Percentiles rank a stretch among this genome's conserved stretches.
phyloP scores from a whole-genome alignment of 2,888 invertebrate species.

The Agriopis aurantiaria region DNA sequence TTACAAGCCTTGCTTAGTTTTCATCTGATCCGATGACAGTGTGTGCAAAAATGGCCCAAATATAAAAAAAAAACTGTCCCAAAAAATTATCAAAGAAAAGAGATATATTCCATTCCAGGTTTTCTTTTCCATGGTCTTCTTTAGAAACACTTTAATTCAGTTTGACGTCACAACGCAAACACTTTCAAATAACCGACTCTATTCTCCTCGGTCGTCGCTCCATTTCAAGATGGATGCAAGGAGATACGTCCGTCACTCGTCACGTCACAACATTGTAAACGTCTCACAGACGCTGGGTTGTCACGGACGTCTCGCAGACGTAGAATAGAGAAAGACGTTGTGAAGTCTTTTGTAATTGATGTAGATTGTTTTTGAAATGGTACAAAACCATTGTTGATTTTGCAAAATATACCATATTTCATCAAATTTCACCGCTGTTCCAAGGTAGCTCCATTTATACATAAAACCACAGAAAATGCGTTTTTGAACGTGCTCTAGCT shows the following conservation, averaged over 20 bases:
- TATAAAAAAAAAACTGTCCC: too few species aligned
- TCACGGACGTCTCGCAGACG: not conserved
- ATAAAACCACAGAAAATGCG: too few species aligned
- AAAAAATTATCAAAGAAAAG: too few species aligned
- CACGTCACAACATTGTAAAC: slow-evolving; percentile 21
- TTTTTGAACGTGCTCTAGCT: too few species aligned
- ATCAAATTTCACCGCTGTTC: not conserved
- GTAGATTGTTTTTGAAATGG: not conserved
- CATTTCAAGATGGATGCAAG: slow-evolving; percentile 22
- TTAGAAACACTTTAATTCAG: not conserved
- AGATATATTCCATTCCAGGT: not conserved
- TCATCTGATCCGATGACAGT: too few species aligned
- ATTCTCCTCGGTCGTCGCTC: not conserved
- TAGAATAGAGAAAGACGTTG: not conserved
- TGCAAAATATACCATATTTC: not conserved
- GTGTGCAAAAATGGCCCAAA: too few species aligned
- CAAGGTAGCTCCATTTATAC: too few species aligned
- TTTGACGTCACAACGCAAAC: not conserved
- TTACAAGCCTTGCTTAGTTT: too few species aligned
- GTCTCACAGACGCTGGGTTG: slow-evolving; percentile 15
- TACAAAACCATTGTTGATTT: too few species aligned
- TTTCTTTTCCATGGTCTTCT: not conserved
- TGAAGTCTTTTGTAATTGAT: not conserved
- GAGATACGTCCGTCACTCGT: slow-evolving; percentile 27
- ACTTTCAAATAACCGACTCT: slow-evolving; percentile 3